phyloP scores from a whole-genome alignment of 2,888 invertebrate genomes.

The Anorthoa munda region DNA sequence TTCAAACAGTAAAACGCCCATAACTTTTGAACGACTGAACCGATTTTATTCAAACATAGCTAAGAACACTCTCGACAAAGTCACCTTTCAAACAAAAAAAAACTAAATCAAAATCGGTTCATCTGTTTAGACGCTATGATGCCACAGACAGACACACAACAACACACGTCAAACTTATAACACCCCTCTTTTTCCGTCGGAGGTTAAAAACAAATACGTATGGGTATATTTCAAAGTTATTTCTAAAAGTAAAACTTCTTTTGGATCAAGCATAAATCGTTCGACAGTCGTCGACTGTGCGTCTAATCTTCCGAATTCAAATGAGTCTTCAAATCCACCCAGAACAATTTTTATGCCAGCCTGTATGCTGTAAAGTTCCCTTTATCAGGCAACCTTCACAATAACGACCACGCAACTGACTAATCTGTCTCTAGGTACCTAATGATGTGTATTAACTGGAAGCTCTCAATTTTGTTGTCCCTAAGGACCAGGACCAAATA shows the following conservation, averaged over 20 bases:
- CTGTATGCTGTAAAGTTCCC: background rate
- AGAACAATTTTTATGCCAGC: background rate
- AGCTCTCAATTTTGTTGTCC: background rate
- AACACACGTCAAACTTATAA: no score
- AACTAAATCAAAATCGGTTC: no score
- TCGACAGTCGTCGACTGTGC: background rate
- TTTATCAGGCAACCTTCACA: background rate
- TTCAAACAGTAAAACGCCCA: no score
- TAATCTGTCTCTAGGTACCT: conserved; percentile 22
- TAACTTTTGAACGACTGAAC: no score
- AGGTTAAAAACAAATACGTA: no score
- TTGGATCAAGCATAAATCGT: background rate
- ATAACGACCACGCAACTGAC: conserved; percentile 33
- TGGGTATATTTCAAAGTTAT: no score
- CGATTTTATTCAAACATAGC: no score
- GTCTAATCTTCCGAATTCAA: background rate
- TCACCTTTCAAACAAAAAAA: no score
- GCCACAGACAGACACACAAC: no score
- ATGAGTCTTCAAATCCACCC: background rate
- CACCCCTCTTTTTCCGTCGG: no score
- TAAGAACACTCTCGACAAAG: no score
- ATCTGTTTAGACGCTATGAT: no score
- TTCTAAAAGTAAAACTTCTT: background rate
- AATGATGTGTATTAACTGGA: conserved; percentile 25
- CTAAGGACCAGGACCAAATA: conserved; percentile 24